phyloP scores from a whole-genome alignment of 2,888 invertebrate species.

The Trissoscelio sp. region DNA sequence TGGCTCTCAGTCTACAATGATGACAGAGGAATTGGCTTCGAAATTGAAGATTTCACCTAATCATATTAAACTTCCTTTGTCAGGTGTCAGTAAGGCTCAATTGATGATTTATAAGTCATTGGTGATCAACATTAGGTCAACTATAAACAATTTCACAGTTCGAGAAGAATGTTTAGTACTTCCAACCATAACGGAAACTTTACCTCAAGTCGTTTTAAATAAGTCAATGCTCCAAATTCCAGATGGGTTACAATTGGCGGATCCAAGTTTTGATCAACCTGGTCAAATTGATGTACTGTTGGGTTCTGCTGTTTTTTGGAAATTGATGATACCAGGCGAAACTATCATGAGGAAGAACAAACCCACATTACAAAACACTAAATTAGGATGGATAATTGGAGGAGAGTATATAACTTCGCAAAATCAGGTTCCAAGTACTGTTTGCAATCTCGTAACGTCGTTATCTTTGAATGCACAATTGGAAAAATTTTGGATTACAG shows the following conservation, averaged over 20 bases:
- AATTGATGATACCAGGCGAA: slow-evolving; percentile 1
- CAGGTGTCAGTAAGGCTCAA: too few species aligned
- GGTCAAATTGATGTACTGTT: slow-evolving; percentile 3
- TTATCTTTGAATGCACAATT: not conserved
- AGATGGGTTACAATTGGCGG: slow-evolving; percentile 11
- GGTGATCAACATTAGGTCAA: too few species aligned
- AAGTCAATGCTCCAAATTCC: not conserved
- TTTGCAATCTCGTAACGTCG: not conserved
- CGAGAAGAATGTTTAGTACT: too few species aligned
- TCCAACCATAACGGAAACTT: slow-evolving; percentile 3
- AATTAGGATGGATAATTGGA: slow-evolving; percentile 45
- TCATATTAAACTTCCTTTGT: too few species aligned
- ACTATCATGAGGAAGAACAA: not conserved
- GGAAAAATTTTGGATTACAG: not conserved
- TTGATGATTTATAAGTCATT: too few species aligned
- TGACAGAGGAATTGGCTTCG: not conserved
- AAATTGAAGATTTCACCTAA: too few species aligned
- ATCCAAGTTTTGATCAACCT: slow-evolving; percentile 15
- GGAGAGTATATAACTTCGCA: slow-evolving; percentile 14
- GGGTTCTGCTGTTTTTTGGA: slow-evolving; percentile 14
- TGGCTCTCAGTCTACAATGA: slow-evolving; percentile 6
- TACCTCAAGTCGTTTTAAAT: slow-evolving; percentile 13
- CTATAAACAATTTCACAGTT: too few species aligned
- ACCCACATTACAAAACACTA: slow-evolving; percentile 21
- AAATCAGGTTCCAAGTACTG: not conserved